Conservation (phyloP, 1,140 invertebrate species). For the Aphidius gifuensis region DNA sequence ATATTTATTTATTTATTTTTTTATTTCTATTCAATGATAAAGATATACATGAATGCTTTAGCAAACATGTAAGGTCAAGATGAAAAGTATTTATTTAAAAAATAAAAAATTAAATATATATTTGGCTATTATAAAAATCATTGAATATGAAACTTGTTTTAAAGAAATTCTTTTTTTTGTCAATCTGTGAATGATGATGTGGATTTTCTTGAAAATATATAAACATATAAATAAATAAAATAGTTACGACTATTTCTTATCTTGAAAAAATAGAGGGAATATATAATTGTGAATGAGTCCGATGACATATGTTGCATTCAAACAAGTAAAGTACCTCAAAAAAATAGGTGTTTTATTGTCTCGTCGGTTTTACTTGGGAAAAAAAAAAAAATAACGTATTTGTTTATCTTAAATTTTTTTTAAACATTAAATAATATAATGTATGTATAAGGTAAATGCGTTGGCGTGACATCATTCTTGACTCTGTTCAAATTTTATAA, state of each 20-base stretch:
- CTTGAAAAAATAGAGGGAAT: no score
- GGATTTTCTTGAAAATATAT: no score
- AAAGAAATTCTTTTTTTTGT: neutral
- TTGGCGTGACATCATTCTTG: slow-evolving; percentile 36
- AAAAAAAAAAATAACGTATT: neutral
- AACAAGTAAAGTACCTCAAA: neutral
- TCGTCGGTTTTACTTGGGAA: neutral
- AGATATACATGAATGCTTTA: slow-evolving; percentile 4
- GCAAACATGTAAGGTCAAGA: neutral
- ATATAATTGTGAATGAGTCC: slow-evolving; percentile 19
- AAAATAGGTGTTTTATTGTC: slow-evolving; percentile 23
- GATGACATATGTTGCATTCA: slow-evolving; percentile 19
- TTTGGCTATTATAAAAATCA: neutral
- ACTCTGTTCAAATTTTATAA: slow-evolving; percentile 8
- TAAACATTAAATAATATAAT: neutral
- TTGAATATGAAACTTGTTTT: neutral
- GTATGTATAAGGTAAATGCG: neutral
- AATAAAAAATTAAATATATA: neutral
- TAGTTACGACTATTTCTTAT: neutral
- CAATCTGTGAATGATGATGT: no score
- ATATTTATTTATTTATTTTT: neutral
- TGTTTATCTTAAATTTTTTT: neutral
- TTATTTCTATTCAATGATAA: neutral
- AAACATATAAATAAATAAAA: neutral
- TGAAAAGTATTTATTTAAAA: neutral